Evolutionary conservation across 2,888 invertebrate species (phyloP), one percentile per base, ranked within the genome.

Genomic region (Cryptus viduatorius): DNA sequence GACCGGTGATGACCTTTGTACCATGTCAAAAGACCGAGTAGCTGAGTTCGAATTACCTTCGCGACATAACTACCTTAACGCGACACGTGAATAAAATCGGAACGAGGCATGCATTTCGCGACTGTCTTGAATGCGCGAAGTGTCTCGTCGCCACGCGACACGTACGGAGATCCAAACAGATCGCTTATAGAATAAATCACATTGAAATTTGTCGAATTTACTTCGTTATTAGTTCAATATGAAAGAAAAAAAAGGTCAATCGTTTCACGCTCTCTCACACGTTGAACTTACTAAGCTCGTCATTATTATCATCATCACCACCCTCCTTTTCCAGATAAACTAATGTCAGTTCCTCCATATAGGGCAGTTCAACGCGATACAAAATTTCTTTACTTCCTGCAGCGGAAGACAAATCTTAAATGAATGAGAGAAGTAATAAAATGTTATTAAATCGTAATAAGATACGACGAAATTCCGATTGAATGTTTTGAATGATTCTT

Each of bases 331-430:
- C 97, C 97, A 97, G 96, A 97, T 97, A 97, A 95, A 97, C 97
- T 96, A 97, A 96, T 95, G 97, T 97, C 95, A 97, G 97, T 96
- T 97, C 97, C 96, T 97, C 97, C 97, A 97, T 97, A 96, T 97
- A 96, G 95, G 97, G 97, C 95, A 97, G 97, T 96, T 97, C 97
- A 96, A 97, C 97, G 95, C 97, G 97, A 96, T 97, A 97, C 96
- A 97, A 97, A 96, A 97, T 97, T 96, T 97, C 97, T 95, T 95
- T 95, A 94, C 94, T 94, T 88, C 92, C 93, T 91, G 92, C 88
- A 87, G 89, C 91, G 91, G 88, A 91, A 91, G 90, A 92, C 88
- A 91, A 88, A 91, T 89, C 89, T 90, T 89, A 85, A 89, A 89
- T 89, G 85, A 88, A 88, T 85, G 86, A 89, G 83, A 84, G 61